Conservation (phyloP, 92 coral and sea anemone genomes). For the Chrysogorgia sp. region DNA sequence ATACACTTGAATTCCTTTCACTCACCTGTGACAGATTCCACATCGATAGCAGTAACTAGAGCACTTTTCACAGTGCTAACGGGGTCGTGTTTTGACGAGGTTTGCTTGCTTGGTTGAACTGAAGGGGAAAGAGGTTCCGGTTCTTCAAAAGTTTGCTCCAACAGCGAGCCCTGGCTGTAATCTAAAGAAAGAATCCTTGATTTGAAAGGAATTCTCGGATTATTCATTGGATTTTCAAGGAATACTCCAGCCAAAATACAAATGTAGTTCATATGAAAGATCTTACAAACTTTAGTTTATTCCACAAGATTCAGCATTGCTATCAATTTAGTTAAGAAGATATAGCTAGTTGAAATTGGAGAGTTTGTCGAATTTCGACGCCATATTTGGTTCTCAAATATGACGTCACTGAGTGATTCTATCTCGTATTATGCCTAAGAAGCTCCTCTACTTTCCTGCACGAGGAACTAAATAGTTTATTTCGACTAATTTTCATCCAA, state of each 20-base stretch:
- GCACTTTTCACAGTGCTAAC: constrained; percentile 59
- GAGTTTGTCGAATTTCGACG: too few relatives aligned
- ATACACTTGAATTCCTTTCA: not conserved
- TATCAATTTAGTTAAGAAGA: too few relatives aligned
- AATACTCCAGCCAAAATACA: not conserved
- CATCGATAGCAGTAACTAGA: constrained; percentile 85
- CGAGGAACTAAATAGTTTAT: too few relatives aligned
- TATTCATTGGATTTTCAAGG: not conserved
- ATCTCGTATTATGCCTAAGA: too few relatives aligned
- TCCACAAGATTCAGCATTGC: too few relatives aligned
- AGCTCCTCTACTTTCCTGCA: too few relatives aligned
- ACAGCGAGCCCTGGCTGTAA: constrained; percentile 82
- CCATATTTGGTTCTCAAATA: too few relatives aligned
- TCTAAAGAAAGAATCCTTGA: constrained; percentile 52
- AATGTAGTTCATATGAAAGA: too few relatives aligned
- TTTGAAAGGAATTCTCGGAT: not conserved
- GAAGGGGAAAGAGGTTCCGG: constrained; percentile 59
- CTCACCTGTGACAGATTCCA: constrained; percentile 85
- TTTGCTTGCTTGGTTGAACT: constrained; percentile 48
- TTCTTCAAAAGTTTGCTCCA: constrained; percentile 88
- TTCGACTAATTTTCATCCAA: not conserved
- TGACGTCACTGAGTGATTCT: too few relatives aligned
- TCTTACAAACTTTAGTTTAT: not conserved
- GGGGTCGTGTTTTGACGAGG: constrained; percentile 48
- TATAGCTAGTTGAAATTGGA: too few relatives aligned